Conservation (phyloP, 2,888 invertebrate species). For the Stenurella melanura region DNA sequence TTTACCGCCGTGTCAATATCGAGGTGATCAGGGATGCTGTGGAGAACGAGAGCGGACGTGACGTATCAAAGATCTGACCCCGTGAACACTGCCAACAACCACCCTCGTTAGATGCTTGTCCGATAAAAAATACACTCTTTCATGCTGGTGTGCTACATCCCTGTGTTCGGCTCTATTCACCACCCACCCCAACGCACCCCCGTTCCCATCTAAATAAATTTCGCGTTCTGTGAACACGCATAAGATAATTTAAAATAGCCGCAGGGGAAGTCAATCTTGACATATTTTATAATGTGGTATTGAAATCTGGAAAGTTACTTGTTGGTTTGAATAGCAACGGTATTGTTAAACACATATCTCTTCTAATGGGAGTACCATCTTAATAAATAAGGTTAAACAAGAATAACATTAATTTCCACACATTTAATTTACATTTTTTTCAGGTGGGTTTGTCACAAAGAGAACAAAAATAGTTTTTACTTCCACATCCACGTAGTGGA, state of each 20-base stretch:
- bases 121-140: constrained; percentile 68
- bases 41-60: constrained; percentile 67
- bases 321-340: neutral
- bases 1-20: constrained; percentile 62
- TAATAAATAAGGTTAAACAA: no score
- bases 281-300: constrained; percentile 36
- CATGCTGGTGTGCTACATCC: constrained; percentile 40
- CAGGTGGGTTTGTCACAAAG: no score
- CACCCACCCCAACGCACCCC: constrained; percentile 23
- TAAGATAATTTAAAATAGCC: constrained; percentile 59
- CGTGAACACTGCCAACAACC: constrained; percentile 58
- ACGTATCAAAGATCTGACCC: constrained; percentile 72
- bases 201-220: constrained; percentile 47
- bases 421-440: no score
- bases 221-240: constrained; percentile 56
- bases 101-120: constrained; percentile 68
- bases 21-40: constrained; percentile 62
- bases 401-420: no score
- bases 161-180: constrained; percentile 28
- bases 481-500: no score
- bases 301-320: neutral
- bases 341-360: no score
- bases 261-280: constrained; percentile 37
- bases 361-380: no score
- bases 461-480: no score